A percentile compares a stretch with the other conserved stretches of the same genome.
phyloP scores from a whole-genome alignment of 2,888 invertebrate genomes.

The Drosophila longiperda region DNA sequence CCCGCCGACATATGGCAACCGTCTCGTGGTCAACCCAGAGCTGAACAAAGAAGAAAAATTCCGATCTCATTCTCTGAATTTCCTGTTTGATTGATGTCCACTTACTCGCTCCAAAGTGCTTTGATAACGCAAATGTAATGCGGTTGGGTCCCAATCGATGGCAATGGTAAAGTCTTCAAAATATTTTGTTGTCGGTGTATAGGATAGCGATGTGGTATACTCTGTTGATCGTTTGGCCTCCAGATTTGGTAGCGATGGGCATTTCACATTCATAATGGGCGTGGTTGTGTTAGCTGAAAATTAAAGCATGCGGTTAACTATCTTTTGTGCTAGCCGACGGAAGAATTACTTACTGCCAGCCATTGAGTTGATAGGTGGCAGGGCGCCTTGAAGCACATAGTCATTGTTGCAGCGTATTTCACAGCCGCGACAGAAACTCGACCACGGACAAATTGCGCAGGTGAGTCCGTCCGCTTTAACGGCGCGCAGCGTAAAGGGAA shows the following conservation, averaged over 20 bases:
- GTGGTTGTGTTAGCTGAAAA: slow-evolving; percentile 76
- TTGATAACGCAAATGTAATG: slow-evolving; percentile 95
- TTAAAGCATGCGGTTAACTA: neutral
- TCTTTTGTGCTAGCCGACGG: too few species aligned
- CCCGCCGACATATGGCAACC: slow-evolving; percentile 88
- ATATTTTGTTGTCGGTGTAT: slow-evolving; percentile 65
- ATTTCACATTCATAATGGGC: slow-evolving; percentile 79
- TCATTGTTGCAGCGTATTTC: slow-evolving; percentile 89
- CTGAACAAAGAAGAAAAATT: slow-evolving; percentile 82
- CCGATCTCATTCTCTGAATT: neutral
- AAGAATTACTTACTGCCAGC: slow-evolving; percentile 67
- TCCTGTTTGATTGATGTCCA: neutral
- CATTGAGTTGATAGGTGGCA: slow-evolving; percentile 72
- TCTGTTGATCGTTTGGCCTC: slow-evolving; percentile 76
- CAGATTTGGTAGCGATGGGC: slow-evolving; percentile 82
- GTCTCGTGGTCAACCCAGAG: slow-evolving; percentile 91
- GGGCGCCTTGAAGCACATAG: slow-evolving; percentile 85
- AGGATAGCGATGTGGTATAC: slow-evolving; percentile 73
- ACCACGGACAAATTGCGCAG: slow-evolving; percentile 93
- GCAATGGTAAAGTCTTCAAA: slow-evolving; percentile 87
- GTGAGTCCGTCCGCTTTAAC: slow-evolving; percentile 90
- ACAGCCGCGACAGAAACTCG: slow-evolving; percentile 94
- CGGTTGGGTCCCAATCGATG: slow-evolving; percentile 98
- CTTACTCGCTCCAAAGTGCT: slow-evolving; percentile 90
- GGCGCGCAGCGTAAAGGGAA: slow-evolving; percentile 94